Evolutionary conservation across 2,113 vertebrate genomes (phyloP), one percentile per base, ranked within the genome.

Genomic region (Atrichornis clamosus): DNA sequence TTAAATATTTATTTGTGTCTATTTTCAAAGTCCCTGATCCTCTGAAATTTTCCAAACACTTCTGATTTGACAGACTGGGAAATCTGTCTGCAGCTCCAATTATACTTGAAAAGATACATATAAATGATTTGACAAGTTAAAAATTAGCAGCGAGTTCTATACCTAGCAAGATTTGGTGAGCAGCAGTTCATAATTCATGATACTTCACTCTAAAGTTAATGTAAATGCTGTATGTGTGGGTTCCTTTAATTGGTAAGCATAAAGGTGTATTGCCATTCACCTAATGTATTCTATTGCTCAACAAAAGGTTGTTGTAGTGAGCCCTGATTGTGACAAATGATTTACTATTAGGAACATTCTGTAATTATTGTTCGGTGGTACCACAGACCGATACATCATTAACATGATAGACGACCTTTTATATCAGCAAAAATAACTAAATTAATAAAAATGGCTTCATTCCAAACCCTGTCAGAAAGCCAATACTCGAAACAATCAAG

Each of bases 391-490:
- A 98, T 98, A 98, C 97, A 98, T 98, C 98, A 98, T 98, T 98
- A 98, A 98, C 98, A 97, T 98, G 98, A 98, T 98, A 98, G 98
- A 98, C 96, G 98, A 98, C 98, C 98, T 98, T 98, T 98, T 98
- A 98, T 98, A 98, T 98, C 98, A 98, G 98, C 98, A 98, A 98
- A 98, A 98, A 98, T 98, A 98, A 98, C 98, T 98, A 98, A 98
- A 98, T 98, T 98, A 98, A 98, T 98, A 98, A 98, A 98, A 98
- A 98, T 98, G 98, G 98, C 98, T 98, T 98, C 98, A 98, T 98
- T 98, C 98, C 98, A 98, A 98, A 96, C 87, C 92, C 97, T 98
- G 98, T 98, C 98, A 98, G 98, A 98, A 98, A 98, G 97, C 98
- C 98, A 98, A 98, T 98, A 98, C 95, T 97, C 33, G 78, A 98